phyloP scores from a whole-genome alignment of 2,888 invertebrate genomes.

The Endomychus coccineus region DNA sequence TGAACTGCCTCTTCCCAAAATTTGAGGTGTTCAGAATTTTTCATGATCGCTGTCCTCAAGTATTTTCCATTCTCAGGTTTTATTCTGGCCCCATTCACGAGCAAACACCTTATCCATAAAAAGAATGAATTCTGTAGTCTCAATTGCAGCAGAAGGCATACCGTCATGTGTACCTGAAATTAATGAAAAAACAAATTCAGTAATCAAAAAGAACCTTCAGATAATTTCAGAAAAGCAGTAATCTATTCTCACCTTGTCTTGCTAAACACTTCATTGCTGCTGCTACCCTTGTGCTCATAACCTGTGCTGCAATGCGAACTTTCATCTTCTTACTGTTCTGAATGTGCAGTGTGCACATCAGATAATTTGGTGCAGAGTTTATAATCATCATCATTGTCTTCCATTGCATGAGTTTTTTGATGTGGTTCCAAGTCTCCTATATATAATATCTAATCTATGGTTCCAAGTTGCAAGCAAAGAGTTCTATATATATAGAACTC shows the following conservation, averaged over 20 bases:
- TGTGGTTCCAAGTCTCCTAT: background rate
- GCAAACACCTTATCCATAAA: conserved; percentile 5
- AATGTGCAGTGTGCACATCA: background rate
- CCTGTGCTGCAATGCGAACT: background rate
- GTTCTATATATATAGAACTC: too few species aligned
- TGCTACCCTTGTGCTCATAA: background rate
- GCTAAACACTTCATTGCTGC: background rate
- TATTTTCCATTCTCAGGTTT: background rate
- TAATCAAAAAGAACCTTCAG: too few species aligned
- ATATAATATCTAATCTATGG: too few species aligned
- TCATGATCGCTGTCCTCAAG: background rate
- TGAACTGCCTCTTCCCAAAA: conserved; percentile 5
- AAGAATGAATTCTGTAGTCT: conserved; percentile 1
- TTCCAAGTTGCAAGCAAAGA: too few species aligned
- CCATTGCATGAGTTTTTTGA: background rate
- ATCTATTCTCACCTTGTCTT: too few species aligned
- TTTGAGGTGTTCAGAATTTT: background rate
- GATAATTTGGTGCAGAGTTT: background rate
- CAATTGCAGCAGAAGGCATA: too few species aligned
- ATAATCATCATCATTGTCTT: background rate
- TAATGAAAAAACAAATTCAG: too few species aligned
- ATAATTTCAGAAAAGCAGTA: too few species aligned
- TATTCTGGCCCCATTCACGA: conserved; percentile 1
- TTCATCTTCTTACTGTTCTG: conserved; percentile 5
- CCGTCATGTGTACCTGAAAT: too few species aligned